phyloP scores from a whole-genome alignment of 1,140 invertebrate genomes.

The Temnothorax nylanderi region DNA sequence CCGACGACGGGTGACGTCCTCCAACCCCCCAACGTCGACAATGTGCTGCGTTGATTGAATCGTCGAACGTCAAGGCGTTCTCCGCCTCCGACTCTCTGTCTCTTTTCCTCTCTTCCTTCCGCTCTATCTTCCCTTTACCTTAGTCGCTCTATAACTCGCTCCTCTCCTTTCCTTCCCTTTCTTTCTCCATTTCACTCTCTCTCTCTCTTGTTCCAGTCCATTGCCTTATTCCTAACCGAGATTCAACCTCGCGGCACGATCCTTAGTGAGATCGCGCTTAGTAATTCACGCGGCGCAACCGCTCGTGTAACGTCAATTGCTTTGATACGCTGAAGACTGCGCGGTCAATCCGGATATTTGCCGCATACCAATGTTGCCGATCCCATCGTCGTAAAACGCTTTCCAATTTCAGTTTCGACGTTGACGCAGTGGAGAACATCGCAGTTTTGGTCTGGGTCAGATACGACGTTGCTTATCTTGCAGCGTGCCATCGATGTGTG shows the following conservation, averaged over 20 bases:
- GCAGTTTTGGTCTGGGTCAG: conserved; percentile 1
- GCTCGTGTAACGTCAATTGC: conserved; percentile 49
- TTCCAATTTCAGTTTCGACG: conserved; percentile 43
- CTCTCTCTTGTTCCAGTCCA: conserved; percentile 26
- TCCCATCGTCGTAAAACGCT: conserved; percentile 51
- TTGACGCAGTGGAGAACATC: conserved; percentile 24
- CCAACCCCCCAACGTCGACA: conserved; percentile 74
- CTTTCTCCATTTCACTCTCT: not conserved
- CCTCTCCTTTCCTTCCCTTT: not conserved
- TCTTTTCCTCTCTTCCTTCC: not conserved
- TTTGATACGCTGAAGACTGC: conserved; percentile 18
- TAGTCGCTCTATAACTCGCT: not conserved
- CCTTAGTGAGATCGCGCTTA: conserved; percentile 52
- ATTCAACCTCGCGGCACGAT: conserved; percentile 2
- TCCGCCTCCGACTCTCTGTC: not conserved
- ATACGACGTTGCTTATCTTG: conserved; percentile 9
- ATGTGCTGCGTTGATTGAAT: conserved; percentile 79
- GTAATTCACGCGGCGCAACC: conserved; percentile 50
- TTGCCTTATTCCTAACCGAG: conserved; percentile 15
- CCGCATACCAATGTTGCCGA: conserved; percentile 37
- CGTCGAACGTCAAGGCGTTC: conserved; percentile 72
- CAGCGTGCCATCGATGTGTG: not conserved
- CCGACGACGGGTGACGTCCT: conserved; percentile 75
- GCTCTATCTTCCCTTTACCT: not conserved
- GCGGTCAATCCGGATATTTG: conserved; percentile 23